Percentiles rank a stretch among this genome's conserved stretches.
phyloP scores from a whole-genome alignment of 2,797 vertebrate species.

The Prunella strophiata region DNA sequence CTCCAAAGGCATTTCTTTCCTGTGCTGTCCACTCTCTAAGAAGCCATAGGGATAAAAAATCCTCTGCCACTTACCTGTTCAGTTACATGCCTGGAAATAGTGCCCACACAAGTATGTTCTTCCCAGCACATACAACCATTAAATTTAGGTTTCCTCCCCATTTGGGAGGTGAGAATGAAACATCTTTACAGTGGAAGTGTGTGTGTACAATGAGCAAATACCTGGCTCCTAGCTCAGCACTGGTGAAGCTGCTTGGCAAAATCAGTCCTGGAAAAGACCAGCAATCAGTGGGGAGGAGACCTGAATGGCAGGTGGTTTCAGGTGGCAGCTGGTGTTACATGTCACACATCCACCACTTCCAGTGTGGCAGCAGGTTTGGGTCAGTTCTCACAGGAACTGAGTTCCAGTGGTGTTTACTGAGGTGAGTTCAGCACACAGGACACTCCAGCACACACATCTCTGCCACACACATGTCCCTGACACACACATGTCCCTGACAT shows the following conservation, averaged over 20 bases:
- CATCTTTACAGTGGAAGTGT: neutral
- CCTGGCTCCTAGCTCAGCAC: neutral
- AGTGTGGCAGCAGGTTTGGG: neutral
- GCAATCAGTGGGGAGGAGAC: neutral
- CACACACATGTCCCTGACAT: neutral
- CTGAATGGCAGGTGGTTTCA: neutral
- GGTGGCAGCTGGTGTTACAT: neutral
- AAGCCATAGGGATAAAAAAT: accelerated
- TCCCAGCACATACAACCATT: neutral
- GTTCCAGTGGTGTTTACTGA: neutral
- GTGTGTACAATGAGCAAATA: neutral
- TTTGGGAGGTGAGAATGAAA: neutral
- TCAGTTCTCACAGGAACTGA: accelerated
- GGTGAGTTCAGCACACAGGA: neutral
- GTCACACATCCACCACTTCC: neutral
- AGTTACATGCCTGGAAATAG: neutral
- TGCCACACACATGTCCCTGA: neutral
- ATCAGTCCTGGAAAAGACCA: neutral
- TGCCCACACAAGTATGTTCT: neutral
- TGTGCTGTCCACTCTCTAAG: neutral
- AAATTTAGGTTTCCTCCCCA: neutral
- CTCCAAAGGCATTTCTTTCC: neutral
- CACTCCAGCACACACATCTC: neutral
- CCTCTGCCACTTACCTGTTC: neutral
- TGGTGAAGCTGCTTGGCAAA: neutral